These are phyloP conservation scores for Idaea biselata DNA, from an alignment of 2,888 invertebrate genomes.

Conservation along the genomic window DNA sequence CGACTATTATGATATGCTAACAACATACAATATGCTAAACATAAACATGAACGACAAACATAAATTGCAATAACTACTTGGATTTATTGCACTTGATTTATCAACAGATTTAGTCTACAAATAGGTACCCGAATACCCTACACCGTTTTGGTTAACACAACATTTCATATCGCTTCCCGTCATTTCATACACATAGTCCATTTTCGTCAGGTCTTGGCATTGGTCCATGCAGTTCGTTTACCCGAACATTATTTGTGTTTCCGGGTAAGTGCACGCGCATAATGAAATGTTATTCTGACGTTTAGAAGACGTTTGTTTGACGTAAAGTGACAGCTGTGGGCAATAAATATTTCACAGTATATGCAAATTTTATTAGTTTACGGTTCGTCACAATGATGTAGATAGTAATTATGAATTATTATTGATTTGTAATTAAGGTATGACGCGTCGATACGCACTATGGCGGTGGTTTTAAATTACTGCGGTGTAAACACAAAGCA, in stretches of 20 bases:
- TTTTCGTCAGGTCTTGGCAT: slow-evolving; percentile 42
- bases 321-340: neutral
- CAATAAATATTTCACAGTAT: neutral
- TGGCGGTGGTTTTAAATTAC: too few species aligned
- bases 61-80: too few species aligned
- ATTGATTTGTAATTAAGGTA: too few species aligned
- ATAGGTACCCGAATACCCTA: slow-evolving; percentile 22
- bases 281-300: slow-evolving; percentile 40
- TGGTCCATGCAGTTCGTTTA: slow-evolving; percentile 57
- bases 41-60: too few species aligned
- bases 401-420: too few species aligned
- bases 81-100: too few species aligned
- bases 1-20: too few species aligned
- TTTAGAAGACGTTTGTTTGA: neutral
- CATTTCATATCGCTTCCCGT: slow-evolving; percentile 5
- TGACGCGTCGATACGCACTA: too few species aligned
- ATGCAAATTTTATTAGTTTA: neutral
- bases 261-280: slow-evolving; percentile 41
- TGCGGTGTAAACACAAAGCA: neutral
- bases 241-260: slow-evolving; percentile 44
- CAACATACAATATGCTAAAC: too few species aligned
- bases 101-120: too few species aligned
- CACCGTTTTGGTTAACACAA: slow-evolving; percentile 7
- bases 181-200: slow-evolving; percentile 9
- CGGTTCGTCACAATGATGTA: neutral